A percentile compares a stretch with the other conserved stretches of the same genome.
Evolutionary conservation across 1,140 invertebrate genomes (phyloP).

Genomic region (Sycophila sp.): DNA sequence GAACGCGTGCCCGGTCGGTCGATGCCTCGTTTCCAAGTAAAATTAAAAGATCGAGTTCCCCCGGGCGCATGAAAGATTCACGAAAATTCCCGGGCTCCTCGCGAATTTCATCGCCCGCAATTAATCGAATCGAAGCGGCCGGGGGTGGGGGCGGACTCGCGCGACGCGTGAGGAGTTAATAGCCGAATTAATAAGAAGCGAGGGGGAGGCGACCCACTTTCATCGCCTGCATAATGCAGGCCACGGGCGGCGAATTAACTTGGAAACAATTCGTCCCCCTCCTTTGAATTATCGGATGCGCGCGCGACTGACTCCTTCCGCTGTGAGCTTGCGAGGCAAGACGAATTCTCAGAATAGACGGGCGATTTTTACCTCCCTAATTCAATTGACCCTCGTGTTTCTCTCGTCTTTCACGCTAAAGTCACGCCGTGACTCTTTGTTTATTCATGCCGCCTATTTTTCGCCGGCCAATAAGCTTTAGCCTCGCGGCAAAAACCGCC

Average conservation of each 20-base stretch:
- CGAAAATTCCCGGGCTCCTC: background rate
- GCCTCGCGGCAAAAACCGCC: too few species aligned
- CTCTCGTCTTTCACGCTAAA: too few species aligned
- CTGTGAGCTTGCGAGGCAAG: too few species aligned
- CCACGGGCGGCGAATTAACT: background rate
- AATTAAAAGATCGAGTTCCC: background rate
- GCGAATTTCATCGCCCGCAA: background rate
- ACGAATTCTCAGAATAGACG: too few species aligned
- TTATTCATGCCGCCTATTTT: too few species aligned
- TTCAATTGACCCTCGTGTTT: too few species aligned
- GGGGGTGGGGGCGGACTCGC: too few species aligned
- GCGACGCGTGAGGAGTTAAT: background rate
- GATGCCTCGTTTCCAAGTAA: background rate
- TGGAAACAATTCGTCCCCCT: background rate
- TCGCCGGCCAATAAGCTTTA: too few species aligned
- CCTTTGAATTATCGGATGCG: slow-evolving; percentile 7
- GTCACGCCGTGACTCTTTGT: too few species aligned
- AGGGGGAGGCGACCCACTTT: background rate
- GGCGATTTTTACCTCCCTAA: too few species aligned
- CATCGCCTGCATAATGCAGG: background rate
- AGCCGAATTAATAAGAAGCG: slow-evolving; percentile 4
- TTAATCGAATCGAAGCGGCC: background rate
- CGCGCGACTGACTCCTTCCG: too few species aligned
- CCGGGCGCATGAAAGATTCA: background rate
- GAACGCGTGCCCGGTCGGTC: too few species aligned